These are phyloP conservation scores for Pterocles burchelli DNA, from an alignment of 2,113 vertebrate species.

Conservation along the genomic window DNA sequence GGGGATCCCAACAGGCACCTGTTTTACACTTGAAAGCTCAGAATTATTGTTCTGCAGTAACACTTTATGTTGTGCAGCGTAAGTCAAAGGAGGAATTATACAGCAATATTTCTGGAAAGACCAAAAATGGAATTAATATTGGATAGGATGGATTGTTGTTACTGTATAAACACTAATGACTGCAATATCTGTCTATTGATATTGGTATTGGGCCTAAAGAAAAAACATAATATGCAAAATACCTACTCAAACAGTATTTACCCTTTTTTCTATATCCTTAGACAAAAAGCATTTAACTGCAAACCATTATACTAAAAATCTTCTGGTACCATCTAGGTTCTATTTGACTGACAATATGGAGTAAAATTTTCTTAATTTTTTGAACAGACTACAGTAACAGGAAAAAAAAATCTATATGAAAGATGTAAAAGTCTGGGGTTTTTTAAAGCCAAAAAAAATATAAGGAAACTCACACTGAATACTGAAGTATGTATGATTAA, in stretches of 20 bases:
- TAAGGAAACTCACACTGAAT: background rate
- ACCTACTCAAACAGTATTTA: background rate
- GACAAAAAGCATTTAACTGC: background rate
- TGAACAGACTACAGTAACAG: background rate
- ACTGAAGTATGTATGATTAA: background rate
- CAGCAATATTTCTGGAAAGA: background rate
- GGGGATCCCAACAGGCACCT: slow-evolving; percentile 15
- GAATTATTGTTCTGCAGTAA: background rate
- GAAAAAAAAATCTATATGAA: background rate
- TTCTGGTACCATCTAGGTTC: background rate
- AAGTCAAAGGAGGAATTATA: background rate
- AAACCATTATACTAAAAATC: background rate
- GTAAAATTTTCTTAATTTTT: background rate
- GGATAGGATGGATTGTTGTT: background rate
- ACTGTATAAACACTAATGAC: background rate
- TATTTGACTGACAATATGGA: background rate
- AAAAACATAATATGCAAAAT: background rate
- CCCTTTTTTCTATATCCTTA: background rate
- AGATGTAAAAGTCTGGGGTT: background rate
- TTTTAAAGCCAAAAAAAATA: background rate
- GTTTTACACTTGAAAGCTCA: slow-evolving; percentile 46
- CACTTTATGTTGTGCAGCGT: background rate
- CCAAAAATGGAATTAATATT: background rate
- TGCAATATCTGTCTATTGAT: background rate
- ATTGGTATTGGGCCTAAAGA: background rate